A percentile compares a stretch with the other conserved stretches of the same genome.
phyloP scores from a whole-genome alignment of 92 coral and sea anemone genomes.

The Zoanthus solanderi region DNA sequence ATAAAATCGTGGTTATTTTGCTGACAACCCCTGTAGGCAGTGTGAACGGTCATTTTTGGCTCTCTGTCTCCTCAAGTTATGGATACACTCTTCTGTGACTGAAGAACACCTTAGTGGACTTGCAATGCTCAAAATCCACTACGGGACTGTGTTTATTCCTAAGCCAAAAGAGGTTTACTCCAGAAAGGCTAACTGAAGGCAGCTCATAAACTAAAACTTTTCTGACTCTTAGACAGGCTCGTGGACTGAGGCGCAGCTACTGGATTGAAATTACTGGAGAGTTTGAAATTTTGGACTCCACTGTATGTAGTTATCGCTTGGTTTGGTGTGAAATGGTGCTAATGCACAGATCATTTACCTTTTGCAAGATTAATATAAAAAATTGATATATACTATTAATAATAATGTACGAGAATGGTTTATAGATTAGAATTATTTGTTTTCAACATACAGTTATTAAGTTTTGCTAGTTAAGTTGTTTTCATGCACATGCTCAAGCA shows the following conservation, averaged over 20 bases:
- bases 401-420: constrained; percentile 5
- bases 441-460: neutral
- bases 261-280: neutral
- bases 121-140: constrained; percentile 39
- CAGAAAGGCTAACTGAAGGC: constrained; percentile 20
- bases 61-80: constrained; percentile 30
- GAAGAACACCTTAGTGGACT: constrained; percentile 59
- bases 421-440: neutral
- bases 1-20: constrained; percentile 39
- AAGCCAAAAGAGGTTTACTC: neutral
- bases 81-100: constrained; percentile 15
- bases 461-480: neutral
- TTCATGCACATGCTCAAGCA: neutral
- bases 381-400: neutral
- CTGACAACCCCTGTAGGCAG: constrained; percentile 48
- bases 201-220: neutral
- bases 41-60: constrained; percentile 57
- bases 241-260: neutral
- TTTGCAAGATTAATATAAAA: constrained; percentile 3
- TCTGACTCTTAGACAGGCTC: neutral
- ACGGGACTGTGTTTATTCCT: constrained; percentile 35
- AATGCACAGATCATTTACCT: neutral
- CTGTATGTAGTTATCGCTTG: too few species aligned
- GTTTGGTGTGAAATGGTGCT: too few species aligned
- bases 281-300: too few species aligned